Base-by-base conservation (phyloP, 2,888 invertebrate genomes). In the Netelia fuscicornis region DNA sequence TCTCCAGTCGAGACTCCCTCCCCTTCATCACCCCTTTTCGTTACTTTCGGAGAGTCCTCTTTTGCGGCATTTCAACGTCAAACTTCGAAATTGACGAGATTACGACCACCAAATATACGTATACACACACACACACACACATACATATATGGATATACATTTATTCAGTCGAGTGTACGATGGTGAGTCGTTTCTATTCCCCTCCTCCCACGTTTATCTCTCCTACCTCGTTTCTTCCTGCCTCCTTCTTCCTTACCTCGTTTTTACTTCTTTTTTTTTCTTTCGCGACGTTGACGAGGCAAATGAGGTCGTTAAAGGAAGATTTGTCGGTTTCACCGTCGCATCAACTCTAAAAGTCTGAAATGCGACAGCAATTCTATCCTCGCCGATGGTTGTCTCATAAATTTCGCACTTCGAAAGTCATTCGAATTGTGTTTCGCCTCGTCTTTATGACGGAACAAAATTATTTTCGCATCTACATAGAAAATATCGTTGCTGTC, bases 251-350 rank as follows among this genome's bases (percentile, higher is more conserved):
- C 37, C 37, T 37, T 37, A 37, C 78, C 20, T 23, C 37, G 56
- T 48, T 64, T 11, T 44, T 77, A 25, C 48, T 37, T 23, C 56
- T 52, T 64, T 81, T 67, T 67, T 86, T 76, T 86, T 84, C 87
- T 86, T 88, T 86, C 85, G 86, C 68, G 62, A 88, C 85, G 88
- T 89, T 87, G 89, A 87, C 89, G 85, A 88, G 88, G 89, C 89
- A 90, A 91, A 91, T 90, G 90, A 90, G 89, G 87, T 90, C 89
- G 90, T 90, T 90, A 90, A 87, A 88, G 89, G 71, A 87, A 87
- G 89, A 89, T 90, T 90, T 88, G 84, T 87, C 80, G 80, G 88
- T 88, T 87, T 89, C 87, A 10, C 20, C 5, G 20, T 76, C 65
- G 68, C 80, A 62, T 76, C 75, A 54, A 85, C 70, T 62, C 25